Base-by-base conservation (phyloP, 2,888 invertebrate species). In the Tricholauxania praeusta region DNA sequence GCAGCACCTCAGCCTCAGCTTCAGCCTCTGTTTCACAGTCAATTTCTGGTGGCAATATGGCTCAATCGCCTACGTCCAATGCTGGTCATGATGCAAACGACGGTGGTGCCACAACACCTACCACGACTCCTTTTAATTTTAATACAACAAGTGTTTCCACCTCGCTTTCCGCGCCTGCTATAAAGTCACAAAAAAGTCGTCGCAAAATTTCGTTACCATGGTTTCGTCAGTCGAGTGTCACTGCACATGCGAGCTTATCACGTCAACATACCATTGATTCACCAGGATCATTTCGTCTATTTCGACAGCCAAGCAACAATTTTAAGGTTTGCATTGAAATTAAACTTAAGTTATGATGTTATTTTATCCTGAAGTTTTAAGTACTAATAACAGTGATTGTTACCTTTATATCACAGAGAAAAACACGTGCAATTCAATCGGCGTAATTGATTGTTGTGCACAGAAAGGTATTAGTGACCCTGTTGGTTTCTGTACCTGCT, bases 231-330 rank as follows among this genome's bases (percentile, higher is more conserved):
- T 92, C 92, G 82, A 94, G 94, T 75, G 91, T 93, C 80, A 90
- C 91, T 82, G 90, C 91, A 81, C 94, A 93, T 87, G 92, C 93
- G 76, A 90, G 91, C 72, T 91, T 96, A 72, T 91, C 94, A 75
- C 91, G 96, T 72, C 96, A 96, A 87, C 95, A 96, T 87, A 96
- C 96, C 88, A 95, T 96, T 89, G 96, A 96, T 88, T 94, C 95
- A 79, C 95, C 95, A 83, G 91, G 94, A 87, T 94, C 94, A 75
- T 94, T 95, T 89, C 93, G 94, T 83, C 93, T 94, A 82, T 90
- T 94, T 85, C 92, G 91, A 77, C 89, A 90, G 88, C 81, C 86
- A 78, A 88, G 87, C 60, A 87, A 83, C 78, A 86, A 84, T 83
- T 83, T 84, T 70, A 86, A 87, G 86, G 90, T 90, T 88, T 77